phyloP scores from a whole-genome alignment of 2,797 vertebrate species.

The Mormyrus hasselquistii region DNA sequence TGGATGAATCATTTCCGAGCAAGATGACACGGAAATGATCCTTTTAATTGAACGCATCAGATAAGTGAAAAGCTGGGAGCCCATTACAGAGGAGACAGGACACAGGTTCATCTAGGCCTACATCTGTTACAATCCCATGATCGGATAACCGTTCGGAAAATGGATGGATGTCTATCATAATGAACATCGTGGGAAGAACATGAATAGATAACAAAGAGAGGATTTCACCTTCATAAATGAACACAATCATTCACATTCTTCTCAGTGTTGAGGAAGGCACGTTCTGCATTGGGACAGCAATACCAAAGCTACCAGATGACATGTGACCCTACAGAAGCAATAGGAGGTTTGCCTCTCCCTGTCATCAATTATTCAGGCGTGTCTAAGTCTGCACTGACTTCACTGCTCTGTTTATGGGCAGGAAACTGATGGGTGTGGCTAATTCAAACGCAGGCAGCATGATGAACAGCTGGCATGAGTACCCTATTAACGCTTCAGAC shows the following conservation, averaged over 20 bases:
- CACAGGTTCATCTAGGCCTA: neutral
- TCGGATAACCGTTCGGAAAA: neutral
- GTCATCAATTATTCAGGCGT: neutral
- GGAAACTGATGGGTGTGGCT: neutral
- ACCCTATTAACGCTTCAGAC: constrained; percentile 1
- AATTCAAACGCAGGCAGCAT: neutral
- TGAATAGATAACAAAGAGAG: neutral
- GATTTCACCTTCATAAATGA: neutral
- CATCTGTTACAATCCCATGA: neutral
- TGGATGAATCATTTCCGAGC: neutral
- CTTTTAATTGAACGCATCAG: neutral
- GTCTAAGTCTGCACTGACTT: neutral
- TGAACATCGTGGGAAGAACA: neutral
- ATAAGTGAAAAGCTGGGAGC: neutral
- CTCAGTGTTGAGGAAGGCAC: neutral
- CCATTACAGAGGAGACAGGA: neutral
- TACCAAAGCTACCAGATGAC: neutral
- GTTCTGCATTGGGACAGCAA: neutral
- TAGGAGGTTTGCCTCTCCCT: neutral
- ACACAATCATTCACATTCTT: neutral
- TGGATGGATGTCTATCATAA: neutral
- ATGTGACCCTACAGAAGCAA: neutral
- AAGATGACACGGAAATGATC: neutral
- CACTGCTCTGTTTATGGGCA: neutral
- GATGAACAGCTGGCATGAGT: constrained; percentile 15